phyloP scores from a whole-genome alignment of 2,797 vertebrate genomes.

The Remorina albescens region DNA sequence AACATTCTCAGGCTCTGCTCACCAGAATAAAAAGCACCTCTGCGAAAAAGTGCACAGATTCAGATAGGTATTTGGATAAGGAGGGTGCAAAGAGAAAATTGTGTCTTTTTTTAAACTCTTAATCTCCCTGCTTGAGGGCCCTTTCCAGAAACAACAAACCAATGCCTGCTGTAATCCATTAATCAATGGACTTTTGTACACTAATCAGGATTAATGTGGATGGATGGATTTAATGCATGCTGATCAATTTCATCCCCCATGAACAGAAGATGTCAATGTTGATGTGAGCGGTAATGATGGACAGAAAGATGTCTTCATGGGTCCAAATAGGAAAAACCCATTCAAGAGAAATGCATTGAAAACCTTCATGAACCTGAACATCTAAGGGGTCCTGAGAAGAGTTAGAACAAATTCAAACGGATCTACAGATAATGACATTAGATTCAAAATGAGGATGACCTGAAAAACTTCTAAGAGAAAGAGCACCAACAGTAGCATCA shows the following conservation, averaged over 20 bases:
- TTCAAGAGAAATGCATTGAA: not conserved
- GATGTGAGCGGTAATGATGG: no score
- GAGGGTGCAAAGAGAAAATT: not conserved
- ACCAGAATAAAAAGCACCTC: slow-evolving; percentile 54
- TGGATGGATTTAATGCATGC: not conserved
- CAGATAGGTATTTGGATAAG: not conserved
- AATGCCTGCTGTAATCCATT: slow-evolving; percentile 1
- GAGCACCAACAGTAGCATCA: no score
- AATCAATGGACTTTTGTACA: slow-evolving; percentile 1
- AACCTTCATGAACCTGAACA: not conserved
- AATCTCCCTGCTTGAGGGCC: not conserved
- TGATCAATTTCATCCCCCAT: not conserved
- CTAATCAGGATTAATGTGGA: slow-evolving; percentile 3
- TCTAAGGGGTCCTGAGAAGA: not conserved
- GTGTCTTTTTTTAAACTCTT: not conserved
- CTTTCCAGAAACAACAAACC: slow-evolving; percentile 14
- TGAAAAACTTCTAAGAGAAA: no score
- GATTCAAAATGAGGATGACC: not conserved
- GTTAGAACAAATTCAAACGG: not conserved
- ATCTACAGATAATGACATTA: not conserved
- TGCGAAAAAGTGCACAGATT: not conserved
- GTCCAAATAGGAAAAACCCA: not conserved
- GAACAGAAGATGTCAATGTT: not conserved
- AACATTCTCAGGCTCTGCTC: slow-evolving; percentile 59
- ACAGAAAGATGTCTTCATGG: not conserved